A percentile compares a stretch with the other conserved stretches of the same genome.
Conservation (phyloP, 2,113 vertebrate genomes). For the Apeltes quadracus region DNA sequence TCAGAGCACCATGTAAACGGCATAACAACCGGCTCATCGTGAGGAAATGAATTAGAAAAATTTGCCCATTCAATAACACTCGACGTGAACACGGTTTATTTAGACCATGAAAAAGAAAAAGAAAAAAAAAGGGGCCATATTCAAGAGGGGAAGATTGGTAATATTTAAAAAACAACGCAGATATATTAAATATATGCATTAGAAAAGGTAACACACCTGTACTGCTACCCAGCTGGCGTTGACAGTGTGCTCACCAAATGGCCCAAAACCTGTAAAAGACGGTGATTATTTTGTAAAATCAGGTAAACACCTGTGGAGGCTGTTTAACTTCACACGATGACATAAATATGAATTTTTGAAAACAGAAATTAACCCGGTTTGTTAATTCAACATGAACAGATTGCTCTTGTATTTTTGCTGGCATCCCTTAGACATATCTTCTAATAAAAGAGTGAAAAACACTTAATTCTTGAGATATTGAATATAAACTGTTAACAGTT, state of each 20-base stretch:
- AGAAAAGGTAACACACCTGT: constrained; percentile 69
- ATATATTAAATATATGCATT: background rate
- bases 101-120: background rate
- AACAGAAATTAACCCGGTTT: background rate
- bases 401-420: background rate
- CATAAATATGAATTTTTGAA: background rate
- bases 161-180: background rate
- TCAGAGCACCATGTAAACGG: background rate
- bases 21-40: background rate
- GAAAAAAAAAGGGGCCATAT: too few species aligned
- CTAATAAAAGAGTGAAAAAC: background rate
- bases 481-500: background rate
- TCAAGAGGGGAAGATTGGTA: background rate
- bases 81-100: background rate
- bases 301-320: background rate
- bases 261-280: constrained; percentile 77
- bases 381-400: background rate
- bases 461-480: background rate
- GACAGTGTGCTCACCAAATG: constrained; percentile 81
- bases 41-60: background rate
- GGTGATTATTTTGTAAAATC: constrained; percentile 1
- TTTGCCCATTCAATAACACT: background rate
- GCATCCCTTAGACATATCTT: background rate
- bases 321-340: background rate
- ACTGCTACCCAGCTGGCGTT: constrained; percentile 85